phyloP scores from a whole-genome alignment of 2,797 vertebrate species.

The Paedocypris micromegethes region DNA sequence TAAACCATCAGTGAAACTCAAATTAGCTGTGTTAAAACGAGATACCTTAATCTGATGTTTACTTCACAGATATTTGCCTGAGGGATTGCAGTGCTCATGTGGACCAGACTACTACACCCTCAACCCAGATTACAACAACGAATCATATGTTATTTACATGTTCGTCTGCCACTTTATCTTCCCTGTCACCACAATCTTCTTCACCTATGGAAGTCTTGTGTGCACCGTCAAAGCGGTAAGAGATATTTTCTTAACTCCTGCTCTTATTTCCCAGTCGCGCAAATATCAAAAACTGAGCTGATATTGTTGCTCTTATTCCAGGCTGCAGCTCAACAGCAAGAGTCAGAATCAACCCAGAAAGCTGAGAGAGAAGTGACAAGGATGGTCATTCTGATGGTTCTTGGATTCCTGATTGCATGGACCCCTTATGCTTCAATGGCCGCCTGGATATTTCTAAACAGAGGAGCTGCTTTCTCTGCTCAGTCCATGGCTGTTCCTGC shows the following conservation, averaged over 20 bases:
- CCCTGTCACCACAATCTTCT: constrained; percentile 69
- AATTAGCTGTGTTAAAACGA: neutral
- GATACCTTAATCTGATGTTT: neutral
- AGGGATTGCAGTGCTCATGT: constrained; percentile 75
- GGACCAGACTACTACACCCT: constrained; percentile 76
- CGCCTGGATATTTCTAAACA: no score
- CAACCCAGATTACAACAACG: constrained; percentile 72
- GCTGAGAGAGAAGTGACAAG: no score
- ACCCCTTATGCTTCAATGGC: no score
- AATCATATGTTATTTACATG: constrained; percentile 76
- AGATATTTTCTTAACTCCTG: neutral
- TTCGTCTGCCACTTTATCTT: constrained; percentile 64
- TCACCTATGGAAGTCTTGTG: constrained; percentile 74
- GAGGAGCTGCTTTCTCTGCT: no score
- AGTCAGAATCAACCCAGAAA: no score
- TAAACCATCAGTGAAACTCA: neutral
- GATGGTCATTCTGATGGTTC: no score
- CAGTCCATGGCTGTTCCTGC: no score
- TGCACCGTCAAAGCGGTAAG: constrained; percentile 64
- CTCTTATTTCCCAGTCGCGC: no score
- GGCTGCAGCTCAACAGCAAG: no score
- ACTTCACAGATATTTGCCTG: constrained; percentile 67
- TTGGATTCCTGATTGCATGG: no score
- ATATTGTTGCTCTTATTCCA: no score
- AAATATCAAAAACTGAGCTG: no score